Percentiles rank a stretch among this genome's conserved stretches.
These are phyloP conservation scores for Zygogramma bicolorata DNA, from an alignment of 2,888 invertebrate species.

Conservation along the genomic window DNA sequence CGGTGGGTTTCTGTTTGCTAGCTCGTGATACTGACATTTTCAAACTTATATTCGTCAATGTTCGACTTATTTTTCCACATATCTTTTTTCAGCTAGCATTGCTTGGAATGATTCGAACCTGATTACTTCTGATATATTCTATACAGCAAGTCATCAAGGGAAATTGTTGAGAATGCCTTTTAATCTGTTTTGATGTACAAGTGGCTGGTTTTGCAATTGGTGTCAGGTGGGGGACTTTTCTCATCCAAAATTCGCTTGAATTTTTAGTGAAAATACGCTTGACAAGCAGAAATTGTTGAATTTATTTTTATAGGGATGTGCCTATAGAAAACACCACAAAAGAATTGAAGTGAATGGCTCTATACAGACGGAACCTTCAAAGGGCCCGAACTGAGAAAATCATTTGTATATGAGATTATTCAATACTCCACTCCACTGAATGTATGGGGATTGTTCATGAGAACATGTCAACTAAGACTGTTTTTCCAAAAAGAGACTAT, in stretches of 20 bases:
- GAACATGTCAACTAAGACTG: not conserved
- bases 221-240: not conserved
- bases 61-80: too few relatives aligned
- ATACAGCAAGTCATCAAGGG: not conserved
- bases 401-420: not conserved
- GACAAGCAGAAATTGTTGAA: not conserved
- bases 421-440: not conserved
- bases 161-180: too few relatives aligned
- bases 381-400: too few relatives aligned
- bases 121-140: not conserved
- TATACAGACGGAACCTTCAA: too few relatives aligned
- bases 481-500: not conserved
- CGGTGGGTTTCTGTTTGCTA: too few relatives aligned
- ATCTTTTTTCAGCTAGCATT: too few relatives aligned
- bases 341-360: too few relatives aligned
- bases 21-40: too few relatives aligned
- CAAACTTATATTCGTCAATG: too few relatives aligned
- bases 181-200: too few relatives aligned
- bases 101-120: too few relatives aligned
- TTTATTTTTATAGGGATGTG: not conserved
- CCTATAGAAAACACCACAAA: not conserved
- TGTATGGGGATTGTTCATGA: not conserved
- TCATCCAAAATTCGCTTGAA: too few relatives aligned
- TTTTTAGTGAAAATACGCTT: not conserved
- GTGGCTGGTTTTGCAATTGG: not conserved